Base-by-base conservation (phyloP, 2,113 vertebrate species). In the Saguinus midas region DNA sequence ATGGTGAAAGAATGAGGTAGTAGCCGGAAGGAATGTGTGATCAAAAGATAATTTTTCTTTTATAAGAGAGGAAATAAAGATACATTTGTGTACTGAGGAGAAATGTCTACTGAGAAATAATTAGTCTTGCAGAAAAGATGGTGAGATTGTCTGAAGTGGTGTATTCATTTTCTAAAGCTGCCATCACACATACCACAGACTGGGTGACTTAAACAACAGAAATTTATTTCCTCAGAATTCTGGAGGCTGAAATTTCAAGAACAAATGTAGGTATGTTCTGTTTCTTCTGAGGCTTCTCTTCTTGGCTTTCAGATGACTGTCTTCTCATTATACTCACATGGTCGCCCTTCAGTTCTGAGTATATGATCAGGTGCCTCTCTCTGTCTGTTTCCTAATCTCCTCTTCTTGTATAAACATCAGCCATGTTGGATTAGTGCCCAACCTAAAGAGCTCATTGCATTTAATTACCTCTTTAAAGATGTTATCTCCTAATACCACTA, bases 31-130 rank as follows among this genome's bases (percentile, higher is more conserved):
- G 5, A 72, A 73, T 25, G 21, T 27, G 14, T n/a, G 27, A 20
- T 18, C 48, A 82, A 40, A n/a, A 57, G 12, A 91, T 57, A 17
- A 81, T 23, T 43, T 82, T 52, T 45, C 14, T 45, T 79, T 55
- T 61, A 27, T 79, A 50, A 79, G 57, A 27, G n/a, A 89, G 50
- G 37, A n/a, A 91, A 72, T 40, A 58, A 87, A 94, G 57, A 32
- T 48, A 8, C 8, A 25, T 43, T 50, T 75, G 20, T 25, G 43
- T 64, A 52, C 5, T 20, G 20, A 32, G 61, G 50, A 1, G 11
- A 52, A 89, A 27, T 32, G 35, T 81, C 18, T 14, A 73, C 6
- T 23, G 35, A 75, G 40, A 52, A 61, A 82, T 3, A 32, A 16
- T 72, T 45, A 14, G 29, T 82, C 10, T 70, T 57, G 23, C 76